Percentiles rank a stretch among this genome's conserved stretches.
phyloP scores from a whole-genome alignment of 2,888 invertebrate genomes.

The Drepana falcataria region DNA sequence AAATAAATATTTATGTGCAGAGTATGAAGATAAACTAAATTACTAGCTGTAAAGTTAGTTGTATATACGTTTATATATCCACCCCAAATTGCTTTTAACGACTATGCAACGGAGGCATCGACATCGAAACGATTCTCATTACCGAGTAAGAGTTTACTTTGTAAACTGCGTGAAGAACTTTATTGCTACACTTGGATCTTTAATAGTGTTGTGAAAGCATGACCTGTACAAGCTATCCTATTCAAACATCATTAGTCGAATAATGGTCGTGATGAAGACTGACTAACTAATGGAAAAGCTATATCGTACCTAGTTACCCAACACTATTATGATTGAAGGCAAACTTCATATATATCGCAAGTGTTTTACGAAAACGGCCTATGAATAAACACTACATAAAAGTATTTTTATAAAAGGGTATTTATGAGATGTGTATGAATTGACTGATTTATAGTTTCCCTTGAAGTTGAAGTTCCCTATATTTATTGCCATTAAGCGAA shows the following conservation, averaged over 20 bases:
- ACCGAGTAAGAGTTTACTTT: not conserved
- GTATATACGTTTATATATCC: too few relatives aligned
- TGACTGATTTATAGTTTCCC: constrained; percentile 3
- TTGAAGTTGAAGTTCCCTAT: not conserved
- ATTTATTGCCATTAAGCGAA: not conserved
- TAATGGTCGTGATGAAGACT: not conserved
- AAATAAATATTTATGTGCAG: too few relatives aligned
- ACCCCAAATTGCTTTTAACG: too few relatives aligned
- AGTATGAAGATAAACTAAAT: too few relatives aligned
- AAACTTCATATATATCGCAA: too few relatives aligned
- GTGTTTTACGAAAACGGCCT: too few relatives aligned
- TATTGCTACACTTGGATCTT: not conserved
- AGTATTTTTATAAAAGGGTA: too few relatives aligned
- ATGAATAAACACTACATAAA: too few relatives aligned
- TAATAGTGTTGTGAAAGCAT: not conserved
- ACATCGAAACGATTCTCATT: not conserved
- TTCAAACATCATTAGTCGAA: not conserved
- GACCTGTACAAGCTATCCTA: not conserved
- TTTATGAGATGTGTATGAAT: not conserved
- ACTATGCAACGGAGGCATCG: too few relatives aligned
- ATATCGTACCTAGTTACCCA: too few relatives aligned
- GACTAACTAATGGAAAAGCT: not conserved
- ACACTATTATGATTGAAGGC: too few relatives aligned
- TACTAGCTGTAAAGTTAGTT: too few relatives aligned
- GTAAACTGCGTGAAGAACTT: not conserved